A percentile compares a stretch with the other conserved stretches of the same genome.
These are phyloP conservation scores for Lepidotrigona ventralis DNA, from an alignment of 1,140 invertebrate species.

Conservation along the genomic window DNA sequence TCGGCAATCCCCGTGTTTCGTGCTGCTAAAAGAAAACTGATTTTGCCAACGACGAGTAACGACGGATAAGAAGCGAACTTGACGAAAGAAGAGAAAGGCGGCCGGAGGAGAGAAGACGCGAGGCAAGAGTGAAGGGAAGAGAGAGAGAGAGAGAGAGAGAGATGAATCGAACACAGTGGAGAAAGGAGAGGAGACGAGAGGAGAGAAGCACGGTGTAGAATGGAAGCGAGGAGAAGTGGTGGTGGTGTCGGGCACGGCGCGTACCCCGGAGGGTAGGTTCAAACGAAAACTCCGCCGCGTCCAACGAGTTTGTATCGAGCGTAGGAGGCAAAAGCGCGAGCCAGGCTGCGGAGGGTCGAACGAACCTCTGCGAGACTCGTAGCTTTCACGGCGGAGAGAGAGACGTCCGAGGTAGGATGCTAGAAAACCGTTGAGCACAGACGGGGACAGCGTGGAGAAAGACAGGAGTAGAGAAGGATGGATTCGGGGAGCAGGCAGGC, in stretches of 20 bases:
- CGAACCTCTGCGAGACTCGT: background rate
- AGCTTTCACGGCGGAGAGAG: background rate
- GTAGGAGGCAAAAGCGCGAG: constrained; percentile 42
- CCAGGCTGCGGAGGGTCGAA: constrained; percentile 25
- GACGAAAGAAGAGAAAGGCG: background rate
- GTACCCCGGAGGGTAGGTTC: constrained; percentile 16
- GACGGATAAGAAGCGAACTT: too few relatives aligned
- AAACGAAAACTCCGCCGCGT: constrained; percentile 42
- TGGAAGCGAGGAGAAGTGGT: background rate
- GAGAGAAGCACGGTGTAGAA: background rate
- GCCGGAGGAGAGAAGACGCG: background rate
- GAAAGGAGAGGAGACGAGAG: background rate
- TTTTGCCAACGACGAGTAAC: background rate
- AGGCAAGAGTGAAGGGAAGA: background rate
- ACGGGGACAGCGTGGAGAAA: constrained; percentile 42
- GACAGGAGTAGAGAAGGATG: background rate
- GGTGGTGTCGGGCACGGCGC: background rate
- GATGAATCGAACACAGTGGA: background rate
- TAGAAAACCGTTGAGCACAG: constrained; percentile 44
- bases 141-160: background rate
- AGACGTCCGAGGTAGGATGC: background rate
- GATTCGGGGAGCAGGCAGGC: too few relatives aligned
- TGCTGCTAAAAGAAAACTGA: too few relatives aligned
- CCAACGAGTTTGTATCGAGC: constrained; percentile 47
- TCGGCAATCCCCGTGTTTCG: too few relatives aligned